Conservation (phyloP, 2,888 invertebrate species). For the Rotaria sp. region DNA sequence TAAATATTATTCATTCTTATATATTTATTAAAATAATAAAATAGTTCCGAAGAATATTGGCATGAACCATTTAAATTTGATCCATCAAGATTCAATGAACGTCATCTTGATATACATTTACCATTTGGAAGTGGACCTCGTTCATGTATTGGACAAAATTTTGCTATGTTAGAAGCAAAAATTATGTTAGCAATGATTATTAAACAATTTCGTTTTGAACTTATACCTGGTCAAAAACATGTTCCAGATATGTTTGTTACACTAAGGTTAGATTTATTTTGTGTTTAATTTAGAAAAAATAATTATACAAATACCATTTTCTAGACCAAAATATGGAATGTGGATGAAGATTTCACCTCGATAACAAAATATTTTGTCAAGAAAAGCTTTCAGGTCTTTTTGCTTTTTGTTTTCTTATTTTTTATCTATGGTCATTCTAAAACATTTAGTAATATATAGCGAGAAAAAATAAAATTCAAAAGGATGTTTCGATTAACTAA, state of each 20-base stretch:
- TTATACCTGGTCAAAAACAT: not conserved
- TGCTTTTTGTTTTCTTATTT: too few relatives aligned
- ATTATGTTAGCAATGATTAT: slow-evolving; percentile 6
- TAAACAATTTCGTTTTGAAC: not conserved
- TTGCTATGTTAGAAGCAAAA: slow-evolving; percentile 21
- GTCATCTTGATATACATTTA: not conserved
- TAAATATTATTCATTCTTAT: too few relatives aligned
- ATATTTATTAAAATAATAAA: not conserved
- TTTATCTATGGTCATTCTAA: too few relatives aligned
- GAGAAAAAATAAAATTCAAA: too few relatives aligned
- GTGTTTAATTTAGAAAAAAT: not conserved
- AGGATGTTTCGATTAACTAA: too few relatives aligned
- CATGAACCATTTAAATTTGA: slow-evolving; percentile 18
- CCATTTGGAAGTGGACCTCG: not conserved
- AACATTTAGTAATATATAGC: too few relatives aligned
- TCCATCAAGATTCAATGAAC: not conserved
- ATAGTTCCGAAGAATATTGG: slow-evolving; percentile 12
- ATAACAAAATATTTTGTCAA: too few relatives aligned
- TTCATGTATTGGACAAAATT: too few relatives aligned
- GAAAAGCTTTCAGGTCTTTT: too few relatives aligned
- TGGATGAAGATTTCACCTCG: not conserved
- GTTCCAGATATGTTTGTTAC: not conserved
- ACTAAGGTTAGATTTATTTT: not conserved
- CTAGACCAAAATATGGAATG: not conserved
- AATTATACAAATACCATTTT: not conserved